Base-by-base conservation (phyloP, 2,797 vertebrate genomes). In the Gobio occitaniae region DNA sequence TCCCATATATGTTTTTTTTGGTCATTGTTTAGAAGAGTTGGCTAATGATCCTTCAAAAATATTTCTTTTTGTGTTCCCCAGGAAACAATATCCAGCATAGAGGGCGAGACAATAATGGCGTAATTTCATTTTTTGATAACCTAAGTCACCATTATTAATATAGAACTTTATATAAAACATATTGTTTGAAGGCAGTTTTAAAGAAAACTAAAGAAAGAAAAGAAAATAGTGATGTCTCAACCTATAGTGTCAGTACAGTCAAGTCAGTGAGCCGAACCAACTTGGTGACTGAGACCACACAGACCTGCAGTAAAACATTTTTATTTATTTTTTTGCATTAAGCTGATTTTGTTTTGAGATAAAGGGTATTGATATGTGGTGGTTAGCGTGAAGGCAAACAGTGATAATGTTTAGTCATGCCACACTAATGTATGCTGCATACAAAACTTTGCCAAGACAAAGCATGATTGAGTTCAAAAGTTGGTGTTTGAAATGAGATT, bases 391-490 rank as follows among this genome's bases (percentile, higher is more conserved):
- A 25, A 77, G 7, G 17, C 16, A 77, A 44, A 32, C 48, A 41
- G 2, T 59, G 50, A 78, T 84, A 47, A 44, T 8, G 52, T 77
- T 84, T 69, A 56, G 38, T 78, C 80, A 82, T 44, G 41, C 41
- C 48, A 52, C 44, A 52, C 65, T 19, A 71, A 29, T 83, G 65
- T 29, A 38, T 77, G 47, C 15, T 19, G 38, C 63, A 78, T 68
- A 48, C 74, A 32, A 54, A 77, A 76, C 61, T 68, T 56, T 82
- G 54, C 25, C n/a, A 54, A 83, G 63, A 77, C 48, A 56, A 77
- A 84, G 63, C 63, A 66, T 10, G 19, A 25, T 36, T 47, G n/a
- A 71, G 74, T 78, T 76, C 80, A 71, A 86, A 65, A 16, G 54
- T 71, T 48, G 25, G 41, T 21, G 29, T 71, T 41, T 63, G 61